phyloP scores from a whole-genome alignment of 2,888 invertebrate species.

The Cheilosia soror region DNA sequence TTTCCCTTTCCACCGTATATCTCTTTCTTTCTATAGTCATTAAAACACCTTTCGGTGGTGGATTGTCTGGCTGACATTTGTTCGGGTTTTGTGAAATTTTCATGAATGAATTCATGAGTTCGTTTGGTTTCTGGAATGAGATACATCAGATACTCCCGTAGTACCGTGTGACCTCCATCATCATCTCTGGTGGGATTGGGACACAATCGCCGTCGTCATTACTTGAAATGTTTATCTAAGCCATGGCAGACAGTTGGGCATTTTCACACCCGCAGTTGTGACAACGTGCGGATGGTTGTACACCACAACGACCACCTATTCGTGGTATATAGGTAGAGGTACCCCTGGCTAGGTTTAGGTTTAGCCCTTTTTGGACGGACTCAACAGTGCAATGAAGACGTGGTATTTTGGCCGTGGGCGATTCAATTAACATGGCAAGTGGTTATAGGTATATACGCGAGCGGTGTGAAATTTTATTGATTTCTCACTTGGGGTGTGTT shows the following conservation, averaged over 20 bases:
- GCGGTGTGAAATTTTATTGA: constrained; percentile 19
- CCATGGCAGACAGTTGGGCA: constrained; percentile 71
- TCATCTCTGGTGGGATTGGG: neutral
- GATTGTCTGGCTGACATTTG: constrained; percentile 8
- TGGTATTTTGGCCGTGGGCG: constrained; percentile 40
- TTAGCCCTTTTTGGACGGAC: constrained; percentile 42
- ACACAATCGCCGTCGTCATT: constrained; percentile 21
- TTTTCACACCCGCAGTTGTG: constrained; percentile 63
- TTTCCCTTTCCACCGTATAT: neutral
- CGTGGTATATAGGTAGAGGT: neutral
- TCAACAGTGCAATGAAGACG: constrained; percentile 13
- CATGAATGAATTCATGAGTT: constrained; percentile 73
- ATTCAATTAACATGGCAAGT: constrained; percentile 55
- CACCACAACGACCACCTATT: constrained; percentile 16
- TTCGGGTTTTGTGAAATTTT: constrained; percentile 48
- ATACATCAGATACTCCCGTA: neutral
- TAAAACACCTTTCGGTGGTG: constrained; percentile 41
- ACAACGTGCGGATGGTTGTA: constrained; percentile 2
- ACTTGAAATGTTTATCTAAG: constrained; percentile 68
- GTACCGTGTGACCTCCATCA: constrained; percentile 33
- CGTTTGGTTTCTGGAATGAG: constrained; percentile 17
- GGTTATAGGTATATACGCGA: constrained; percentile 10
- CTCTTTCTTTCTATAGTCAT: neutral
- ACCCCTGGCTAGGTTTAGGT: constrained; percentile 2
- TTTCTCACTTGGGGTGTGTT: constrained; percentile 43